Evolutionary conservation across 2,797 vertebrate genomes (phyloP).

Genomic region (Sphaeramia orbicularis): DNA sequence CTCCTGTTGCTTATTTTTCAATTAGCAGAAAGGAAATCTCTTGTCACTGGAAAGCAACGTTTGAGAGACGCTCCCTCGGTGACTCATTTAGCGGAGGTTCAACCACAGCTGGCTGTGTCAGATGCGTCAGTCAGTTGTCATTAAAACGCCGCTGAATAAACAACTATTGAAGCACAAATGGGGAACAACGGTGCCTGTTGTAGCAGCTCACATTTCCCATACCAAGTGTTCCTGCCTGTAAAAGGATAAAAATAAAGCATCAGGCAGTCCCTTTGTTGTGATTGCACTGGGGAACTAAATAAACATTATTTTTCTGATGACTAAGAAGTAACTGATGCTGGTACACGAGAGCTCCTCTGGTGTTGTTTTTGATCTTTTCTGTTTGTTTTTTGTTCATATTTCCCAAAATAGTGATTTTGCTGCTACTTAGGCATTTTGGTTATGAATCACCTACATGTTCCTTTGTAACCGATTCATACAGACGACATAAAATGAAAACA

Average conservation of each 20-base stretch:
- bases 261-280: constrained; percentile 29
- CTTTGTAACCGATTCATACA: constrained; percentile 1
- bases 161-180: constrained; percentile 30
- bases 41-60: not conserved
- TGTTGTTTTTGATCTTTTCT: constrained; percentile 25
- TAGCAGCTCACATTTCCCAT: constrained; percentile 19
- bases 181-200: not conserved
- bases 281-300: constrained; percentile 38
- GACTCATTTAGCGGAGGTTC: constrained; percentile 15
- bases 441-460: not conserved
- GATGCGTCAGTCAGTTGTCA: constrained; percentile 19
- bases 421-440: not conserved
- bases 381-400: not conserved
- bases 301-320: constrained; percentile 43
- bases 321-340: constrained; percentile 9
- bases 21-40: constrained; percentile 2
- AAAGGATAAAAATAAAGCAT: constrained; percentile 50
- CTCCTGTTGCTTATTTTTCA: constrained; percentile 18
- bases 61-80: not conserved
- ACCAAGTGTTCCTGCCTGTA: constrained; percentile 39
- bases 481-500: too few relatives aligned
- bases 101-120: constrained; percentile 13
- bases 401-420: not conserved
- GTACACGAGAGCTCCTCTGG: constrained; percentile 12
- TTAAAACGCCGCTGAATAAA: constrained; percentile 26